These are phyloP conservation scores for Chlorodrepanis virens DNA, from an alignment of 2,113 vertebrate species.

Conservation along the genomic window DNA sequence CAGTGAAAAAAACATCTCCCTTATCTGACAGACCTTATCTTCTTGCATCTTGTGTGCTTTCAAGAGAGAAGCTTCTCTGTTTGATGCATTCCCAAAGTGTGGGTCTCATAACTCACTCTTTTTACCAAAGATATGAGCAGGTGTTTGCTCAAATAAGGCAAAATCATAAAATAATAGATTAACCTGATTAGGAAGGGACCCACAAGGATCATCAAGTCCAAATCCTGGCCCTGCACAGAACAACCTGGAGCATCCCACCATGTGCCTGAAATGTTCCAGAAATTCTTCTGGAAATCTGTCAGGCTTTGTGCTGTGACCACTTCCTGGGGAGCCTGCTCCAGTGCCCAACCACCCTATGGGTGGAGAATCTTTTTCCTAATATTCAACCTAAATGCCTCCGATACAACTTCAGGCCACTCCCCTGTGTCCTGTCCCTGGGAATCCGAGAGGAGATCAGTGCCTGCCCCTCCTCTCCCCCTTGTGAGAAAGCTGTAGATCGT, in stretches of 20 bases:
- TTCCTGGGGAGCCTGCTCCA: neutral
- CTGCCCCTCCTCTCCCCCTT: neutral
- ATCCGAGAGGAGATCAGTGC: neutral
- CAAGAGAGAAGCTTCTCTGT: neutral
- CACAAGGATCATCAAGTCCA: rapidly evolving
- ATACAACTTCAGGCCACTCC: neutral
- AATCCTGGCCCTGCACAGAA: neutral
- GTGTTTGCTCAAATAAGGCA: neutral
- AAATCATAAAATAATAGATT: neutral
- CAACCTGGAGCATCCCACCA: rapidly evolving
- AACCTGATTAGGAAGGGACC: neutral
- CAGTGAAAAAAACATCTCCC: neutral
- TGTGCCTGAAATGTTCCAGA: neutral
- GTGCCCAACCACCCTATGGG: neutral
- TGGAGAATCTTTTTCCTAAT: neutral
- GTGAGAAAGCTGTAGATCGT: neutral
- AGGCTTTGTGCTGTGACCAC: neutral
- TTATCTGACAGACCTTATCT: neutral
- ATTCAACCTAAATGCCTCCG: rapidly evolving
- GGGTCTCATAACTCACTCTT: neutral
- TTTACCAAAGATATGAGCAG: rapidly evolving
- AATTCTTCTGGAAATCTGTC: neutral
- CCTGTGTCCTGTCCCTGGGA: neutral
- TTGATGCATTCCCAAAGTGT: neutral
- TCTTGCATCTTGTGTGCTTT: neutral